Base-by-base conservation (phyloP, 2,888 invertebrate genomes). In the Helobdella robusta region DNA sequence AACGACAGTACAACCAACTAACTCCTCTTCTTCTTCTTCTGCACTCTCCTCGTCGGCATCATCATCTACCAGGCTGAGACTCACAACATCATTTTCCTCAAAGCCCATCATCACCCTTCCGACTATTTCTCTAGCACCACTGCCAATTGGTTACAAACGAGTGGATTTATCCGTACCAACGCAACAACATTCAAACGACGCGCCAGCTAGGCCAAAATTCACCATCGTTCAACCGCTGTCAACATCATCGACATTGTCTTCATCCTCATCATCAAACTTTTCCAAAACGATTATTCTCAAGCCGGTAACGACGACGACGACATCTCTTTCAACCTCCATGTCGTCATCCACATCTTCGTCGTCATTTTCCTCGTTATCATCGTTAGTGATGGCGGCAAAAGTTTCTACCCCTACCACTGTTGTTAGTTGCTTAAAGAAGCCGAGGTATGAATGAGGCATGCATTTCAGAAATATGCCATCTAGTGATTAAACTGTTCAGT, bases 301-400 rank as follows among this genome's bases (percentile, higher is more conserved):
- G 15, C 8, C 20, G 36, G 36, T 20, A 15, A n/a, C 44, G 8
- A 15, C 25, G 11, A 6, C 44, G 6, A 11, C 44, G 8, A 28
- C 58, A 28, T 30, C 32, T 30, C 20, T 20, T 58, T 58, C 32
- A 28, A 28, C 58, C 20, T 58, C 58, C 30, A 46, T 28, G 1
- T 61, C 61, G 1, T 44, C 46, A 2, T 61, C 61, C 46, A 23
- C 61, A 32, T 59, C 59, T 3, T 59, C 59, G 25, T 59, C 59
- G 2, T 59, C 59, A 2, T 59, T 34, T 2, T 59, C 59, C 1
- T 59, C 59, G 2, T 59, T 28, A 23, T 44, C 46, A 1, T 61
- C 58, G 23, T 30, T 20, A 15, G 8, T 20, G 23, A 28, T 20
- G 11, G 23, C 58, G 6, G 23, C 58, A 28, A 8, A 25, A 15